These are phyloP conservation scores for Argopecten irradians DNA, from an alignment of 1,140 invertebrate genomes.

Conservation along the genomic window DNA sequence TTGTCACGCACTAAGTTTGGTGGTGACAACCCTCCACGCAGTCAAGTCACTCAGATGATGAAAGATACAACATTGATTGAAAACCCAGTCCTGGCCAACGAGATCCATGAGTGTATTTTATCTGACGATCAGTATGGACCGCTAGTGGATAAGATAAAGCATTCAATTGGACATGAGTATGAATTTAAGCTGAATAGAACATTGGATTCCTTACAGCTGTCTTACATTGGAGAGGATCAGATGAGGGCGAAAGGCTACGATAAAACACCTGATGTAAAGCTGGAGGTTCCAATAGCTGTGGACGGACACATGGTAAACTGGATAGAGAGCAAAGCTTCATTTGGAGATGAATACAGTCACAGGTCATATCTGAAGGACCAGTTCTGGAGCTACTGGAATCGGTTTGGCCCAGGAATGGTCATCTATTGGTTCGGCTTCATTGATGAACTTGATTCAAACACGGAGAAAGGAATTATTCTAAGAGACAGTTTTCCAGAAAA, in stretches of 20 bases:
- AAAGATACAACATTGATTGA: constrained; percentile 85
- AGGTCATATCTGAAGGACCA: constrained; percentile 91
- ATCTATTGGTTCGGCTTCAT: constrained; percentile 98
- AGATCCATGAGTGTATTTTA: constrained; percentile 82
- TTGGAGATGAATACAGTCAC: constrained; percentile 90
- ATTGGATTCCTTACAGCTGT: constrained; percentile 81
- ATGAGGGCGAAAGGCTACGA: constrained; percentile 90
- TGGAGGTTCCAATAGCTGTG: constrained; percentile 92
- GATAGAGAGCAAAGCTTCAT: constrained; percentile 97
- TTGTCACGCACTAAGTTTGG: constrained; percentile 57
- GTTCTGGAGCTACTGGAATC: constrained; percentile 93
- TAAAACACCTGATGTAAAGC: constrained; percentile 95
- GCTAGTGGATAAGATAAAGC: constrained; percentile 85
- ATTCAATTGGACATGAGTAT: constrained; percentile 86
- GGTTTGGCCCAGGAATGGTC: constrained; percentile 94
- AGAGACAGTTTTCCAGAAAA: constrained; percentile 58
- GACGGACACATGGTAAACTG: constrained; percentile 93
- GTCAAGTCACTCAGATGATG: constrained; percentile 80
- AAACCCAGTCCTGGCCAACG: constrained; percentile 84
- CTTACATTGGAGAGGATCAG: constrained; percentile 87
- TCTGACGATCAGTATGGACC: constrained; percentile 88
- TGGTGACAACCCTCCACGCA: constrained; percentile 62
- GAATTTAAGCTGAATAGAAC: constrained; percentile 83
- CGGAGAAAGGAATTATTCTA: constrained; percentile 84
- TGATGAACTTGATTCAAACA: constrained; percentile 81